Percentiles rank a stretch among this genome's conserved stretches.
These are phyloP conservation scores for Ennomos quercinarius DNA, from an alignment of 2,888 invertebrate species.

Conservation along the genomic window DNA sequence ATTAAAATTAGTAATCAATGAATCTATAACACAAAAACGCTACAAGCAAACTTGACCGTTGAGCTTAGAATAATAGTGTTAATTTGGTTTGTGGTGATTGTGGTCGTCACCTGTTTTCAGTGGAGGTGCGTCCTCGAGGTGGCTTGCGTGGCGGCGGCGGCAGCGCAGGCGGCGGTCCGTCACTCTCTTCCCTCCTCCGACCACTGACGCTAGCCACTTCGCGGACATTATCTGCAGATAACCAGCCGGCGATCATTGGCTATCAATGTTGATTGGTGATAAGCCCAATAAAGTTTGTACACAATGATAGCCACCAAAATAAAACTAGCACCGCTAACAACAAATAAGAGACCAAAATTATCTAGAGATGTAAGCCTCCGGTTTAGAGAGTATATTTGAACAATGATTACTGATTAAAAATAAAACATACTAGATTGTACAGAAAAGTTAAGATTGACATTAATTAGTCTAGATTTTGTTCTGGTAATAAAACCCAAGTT, in stretches of 20 bases:
- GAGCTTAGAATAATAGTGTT: background rate
- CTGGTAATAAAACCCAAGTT: no score
- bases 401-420: no score
- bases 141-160: conserved; percentile 78
- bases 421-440: no score
- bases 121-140: conserved; percentile 60
- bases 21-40: background rate
- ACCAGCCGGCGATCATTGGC: conserved; percentile 32
- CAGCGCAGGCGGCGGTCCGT: conserved; percentile 74
- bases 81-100: background rate
- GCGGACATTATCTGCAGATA: conserved; percentile 69
- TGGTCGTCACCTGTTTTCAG: conserved; percentile 62
- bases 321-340: background rate
- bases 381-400: no score
- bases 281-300: conserved; percentile 13
- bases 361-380: no score
- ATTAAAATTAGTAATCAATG: conserved; percentile 6
- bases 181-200: conserved; percentile 69
- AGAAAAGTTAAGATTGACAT: no score
- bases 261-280: conserved; percentile 21
- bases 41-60: background rate
- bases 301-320: conserved; percentile 22
- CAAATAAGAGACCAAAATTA: background rate
- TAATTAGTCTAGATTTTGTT: no score
- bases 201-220: conserved; percentile 63